Percentiles rank a stretch among this genome's conserved stretches.
Conservation (phyloP, 2,797 vertebrate genomes). For the Eulemur coronatus region DNA sequence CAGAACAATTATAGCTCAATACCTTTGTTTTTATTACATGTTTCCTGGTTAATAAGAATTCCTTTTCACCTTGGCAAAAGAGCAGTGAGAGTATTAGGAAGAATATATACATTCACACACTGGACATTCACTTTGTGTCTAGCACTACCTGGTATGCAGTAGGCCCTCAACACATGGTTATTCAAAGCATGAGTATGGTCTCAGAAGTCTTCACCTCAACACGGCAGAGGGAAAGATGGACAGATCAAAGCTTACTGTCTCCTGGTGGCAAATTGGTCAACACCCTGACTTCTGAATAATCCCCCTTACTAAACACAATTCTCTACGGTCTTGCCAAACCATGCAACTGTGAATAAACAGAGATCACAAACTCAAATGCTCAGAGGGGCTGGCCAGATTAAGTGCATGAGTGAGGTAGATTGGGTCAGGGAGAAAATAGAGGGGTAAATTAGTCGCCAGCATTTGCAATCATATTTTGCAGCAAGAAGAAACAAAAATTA, state of each 20-base stretch:
- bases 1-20: conserved; percentile 3
- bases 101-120: neutral
- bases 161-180: neutral
- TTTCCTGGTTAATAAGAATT: neutral
- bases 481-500: neutral
- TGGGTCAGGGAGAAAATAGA: neutral
- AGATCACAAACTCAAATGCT: neutral
- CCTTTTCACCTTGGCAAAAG: neutral
- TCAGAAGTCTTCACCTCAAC: neutral
- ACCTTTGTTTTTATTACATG: neutral
- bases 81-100: neutral
- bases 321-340: neutral
- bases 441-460: neutral
- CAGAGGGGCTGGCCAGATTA: neutral
- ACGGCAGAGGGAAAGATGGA: neutral
- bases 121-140: neutral
- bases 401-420: neutral
- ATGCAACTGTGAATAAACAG: neutral
- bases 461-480: neutral
- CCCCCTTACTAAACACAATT: neutral
- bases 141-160: neutral
- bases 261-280: neutral
- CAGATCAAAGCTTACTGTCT: neutral
- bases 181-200: neutral
- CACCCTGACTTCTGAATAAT: neutral